These are phyloP conservation scores for Sebastes nivosus DNA, from an alignment of 2,797 vertebrate genomes.

Conservation along the genomic window DNA sequence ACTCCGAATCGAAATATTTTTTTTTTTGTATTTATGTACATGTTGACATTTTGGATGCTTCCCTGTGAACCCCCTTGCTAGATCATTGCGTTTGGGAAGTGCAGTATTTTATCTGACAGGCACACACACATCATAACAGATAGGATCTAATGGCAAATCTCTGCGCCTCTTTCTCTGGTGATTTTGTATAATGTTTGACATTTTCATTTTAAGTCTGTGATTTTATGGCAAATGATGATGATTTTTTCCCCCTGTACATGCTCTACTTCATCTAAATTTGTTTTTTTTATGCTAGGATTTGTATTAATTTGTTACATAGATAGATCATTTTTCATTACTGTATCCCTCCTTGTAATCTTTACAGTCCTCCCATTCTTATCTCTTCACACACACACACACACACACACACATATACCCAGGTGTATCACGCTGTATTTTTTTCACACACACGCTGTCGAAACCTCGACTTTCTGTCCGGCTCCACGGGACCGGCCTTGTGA, in stretches of 20 bases:
- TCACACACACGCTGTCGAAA: conserved; percentile 25
- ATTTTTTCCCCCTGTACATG: background rate
- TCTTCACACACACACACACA: conserved; percentile 5
- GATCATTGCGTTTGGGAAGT: conserved; percentile 56
- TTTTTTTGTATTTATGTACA: conserved; percentile 58
- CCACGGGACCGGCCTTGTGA: conserved; percentile 65
- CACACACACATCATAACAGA: conserved; percentile 52
- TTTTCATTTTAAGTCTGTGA: conserved; percentile 71
- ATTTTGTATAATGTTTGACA: conserved; percentile 70
- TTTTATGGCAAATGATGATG: conserved; percentile 20
- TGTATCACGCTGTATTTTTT: conserved; percentile 47
- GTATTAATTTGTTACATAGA: background rate
- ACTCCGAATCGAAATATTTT: conserved; percentile 21
- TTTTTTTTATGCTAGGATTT: background rate
- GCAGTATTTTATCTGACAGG: conserved; percentile 72
- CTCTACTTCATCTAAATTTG: background rate
- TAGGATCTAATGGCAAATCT: conserved; percentile 65
- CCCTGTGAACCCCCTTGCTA: conserved; percentile 61
- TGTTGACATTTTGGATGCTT: conserved; percentile 74
- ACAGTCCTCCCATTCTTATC: background rate
- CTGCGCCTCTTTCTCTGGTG: conserved; percentile 36
- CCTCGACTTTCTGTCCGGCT: conserved; percentile 47
- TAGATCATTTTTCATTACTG: background rate
- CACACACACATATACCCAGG: conserved; percentile 11
- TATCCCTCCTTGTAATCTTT: background rate